Percentiles rank a stretch among this genome's conserved stretches.
phyloP scores from a whole-genome alignment of 1,140 invertebrate genomes.

The Cydia pomonella region DNA sequence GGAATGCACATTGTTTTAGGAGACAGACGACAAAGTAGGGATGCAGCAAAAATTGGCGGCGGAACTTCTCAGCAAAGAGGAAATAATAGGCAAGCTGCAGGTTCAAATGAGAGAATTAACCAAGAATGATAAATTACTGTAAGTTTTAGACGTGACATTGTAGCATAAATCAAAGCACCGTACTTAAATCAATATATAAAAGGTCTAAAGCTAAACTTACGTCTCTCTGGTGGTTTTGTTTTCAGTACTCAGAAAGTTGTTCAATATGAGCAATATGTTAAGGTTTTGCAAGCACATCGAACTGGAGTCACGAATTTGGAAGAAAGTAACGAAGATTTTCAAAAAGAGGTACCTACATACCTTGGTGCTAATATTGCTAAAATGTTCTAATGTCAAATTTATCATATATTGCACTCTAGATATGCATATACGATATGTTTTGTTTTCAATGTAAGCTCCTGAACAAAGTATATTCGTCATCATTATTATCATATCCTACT shows the following conservation, averaged over 20 bases:
- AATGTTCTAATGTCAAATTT: neutral
- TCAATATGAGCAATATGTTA: conserved; percentile 71
- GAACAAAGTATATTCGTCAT: too few relatives aligned
- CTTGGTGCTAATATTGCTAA: too few relatives aligned
- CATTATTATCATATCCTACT: too few relatives aligned
- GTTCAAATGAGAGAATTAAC: conserved; percentile 66
- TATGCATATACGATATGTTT: too few relatives aligned
- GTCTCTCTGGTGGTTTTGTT: conserved; percentile 29
- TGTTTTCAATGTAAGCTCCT: neutral
- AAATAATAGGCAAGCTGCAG: conserved; percentile 71
- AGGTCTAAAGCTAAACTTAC: neutral
- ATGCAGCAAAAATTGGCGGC: conserved; percentile 72
- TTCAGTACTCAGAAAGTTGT: conserved; percentile 72
- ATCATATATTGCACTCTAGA: neutral
- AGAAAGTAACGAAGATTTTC: conserved; percentile 66
- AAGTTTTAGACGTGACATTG: conserved; percentile 34
- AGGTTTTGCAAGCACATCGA: conserved; percentile 60
- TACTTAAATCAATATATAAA: neutral
- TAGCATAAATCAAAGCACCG: neutral
- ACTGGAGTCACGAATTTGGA: conserved; percentile 54
- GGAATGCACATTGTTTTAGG: conserved; percentile 50
- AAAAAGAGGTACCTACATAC: conserved; percentile 59
- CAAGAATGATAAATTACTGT: conserved; percentile 73
- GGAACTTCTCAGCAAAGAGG: conserved; percentile 69
- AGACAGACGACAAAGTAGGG: conserved; percentile 67